Evolutionary conservation across 2,888 invertebrate species (phyloP).

Genomic region (Nesidiocoris tenuis): DNA sequence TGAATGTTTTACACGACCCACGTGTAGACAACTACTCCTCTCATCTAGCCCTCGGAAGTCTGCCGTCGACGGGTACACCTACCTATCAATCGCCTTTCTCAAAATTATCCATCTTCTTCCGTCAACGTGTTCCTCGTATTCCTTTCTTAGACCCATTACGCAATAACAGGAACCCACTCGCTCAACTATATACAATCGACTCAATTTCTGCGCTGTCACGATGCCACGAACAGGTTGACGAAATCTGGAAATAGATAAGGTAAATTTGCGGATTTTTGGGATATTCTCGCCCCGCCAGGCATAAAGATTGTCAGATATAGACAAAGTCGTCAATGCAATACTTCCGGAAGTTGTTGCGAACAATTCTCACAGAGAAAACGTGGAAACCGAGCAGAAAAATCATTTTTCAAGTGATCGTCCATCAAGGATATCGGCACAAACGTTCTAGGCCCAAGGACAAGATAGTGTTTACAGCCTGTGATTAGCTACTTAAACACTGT

Average conservation of each 20-base stretch:
- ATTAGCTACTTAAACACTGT: slow-evolving; percentile 19
- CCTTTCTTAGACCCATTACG: neutral
- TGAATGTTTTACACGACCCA: too few species aligned
- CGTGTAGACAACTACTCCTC: too few species aligned
- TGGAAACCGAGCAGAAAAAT: slow-evolving; percentile 18
- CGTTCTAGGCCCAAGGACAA: slow-evolving; percentile 19
- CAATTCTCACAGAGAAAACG: neutral
- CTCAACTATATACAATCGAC: neutral
- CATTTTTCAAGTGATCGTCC: slow-evolving; percentile 2
- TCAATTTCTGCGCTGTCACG: neutral
- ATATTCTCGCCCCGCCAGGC: too few species aligned
- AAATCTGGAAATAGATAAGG: too few species aligned
- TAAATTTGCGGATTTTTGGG: too few species aligned
- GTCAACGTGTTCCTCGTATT: neutral
- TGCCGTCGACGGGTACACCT: neutral
- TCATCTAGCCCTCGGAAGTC: neutral
- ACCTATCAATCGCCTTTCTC: neutral
- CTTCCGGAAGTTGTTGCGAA: too few species aligned
- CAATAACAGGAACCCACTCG: neutral
- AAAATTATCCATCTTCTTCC: neutral
- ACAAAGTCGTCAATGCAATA: too few species aligned
- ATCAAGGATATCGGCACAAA: slow-evolving; percentile 25
- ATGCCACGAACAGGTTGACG: neutral
- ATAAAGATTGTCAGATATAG: too few species aligned
- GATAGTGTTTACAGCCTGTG: slow-evolving; percentile 24